Evolutionary conservation across 2,797 vertebrate species (phyloP).

Genomic region (Tapirus indicus): DNA sequence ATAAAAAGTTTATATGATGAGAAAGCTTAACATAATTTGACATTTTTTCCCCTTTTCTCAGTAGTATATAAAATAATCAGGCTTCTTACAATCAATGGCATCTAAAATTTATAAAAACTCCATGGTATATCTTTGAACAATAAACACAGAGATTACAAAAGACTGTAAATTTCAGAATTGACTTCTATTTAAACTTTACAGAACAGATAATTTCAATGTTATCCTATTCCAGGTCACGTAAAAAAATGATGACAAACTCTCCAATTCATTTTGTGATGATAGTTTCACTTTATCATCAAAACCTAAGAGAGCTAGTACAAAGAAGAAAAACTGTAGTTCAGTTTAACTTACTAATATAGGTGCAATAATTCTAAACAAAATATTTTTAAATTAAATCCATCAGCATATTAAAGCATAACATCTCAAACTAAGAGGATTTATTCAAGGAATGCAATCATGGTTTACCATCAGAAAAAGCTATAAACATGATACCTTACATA

Average conservation of each 20-base stretch:
- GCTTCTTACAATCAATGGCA: background rate
- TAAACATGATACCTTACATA: background rate
- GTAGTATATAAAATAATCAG: background rate
- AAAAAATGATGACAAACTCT: background rate
- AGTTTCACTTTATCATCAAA: constrained; percentile 20
- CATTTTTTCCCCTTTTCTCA: background rate
- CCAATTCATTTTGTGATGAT: background rate
- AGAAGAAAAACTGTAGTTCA: background rate
- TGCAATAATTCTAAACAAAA: background rate
- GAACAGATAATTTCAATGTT: background rate
- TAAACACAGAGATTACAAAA: background rate
- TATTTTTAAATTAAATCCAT: constrained; percentile 36
- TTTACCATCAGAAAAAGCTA: background rate
- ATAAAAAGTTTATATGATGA: background rate
- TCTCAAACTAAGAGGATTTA: background rate
- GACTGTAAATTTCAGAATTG: background rate
- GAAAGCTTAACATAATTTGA: background rate
- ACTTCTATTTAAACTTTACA: background rate
- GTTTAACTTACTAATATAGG: constrained; percentile 33
- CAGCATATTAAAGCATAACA: background rate
- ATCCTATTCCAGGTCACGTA: background rate
- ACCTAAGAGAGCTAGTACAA: background rate
- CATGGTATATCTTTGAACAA: background rate
- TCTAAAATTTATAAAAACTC: background rate
- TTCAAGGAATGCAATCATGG: background rate